Conservation (phyloP, 2,888 invertebrate genomes). For the Lypha dubia region DNA sequence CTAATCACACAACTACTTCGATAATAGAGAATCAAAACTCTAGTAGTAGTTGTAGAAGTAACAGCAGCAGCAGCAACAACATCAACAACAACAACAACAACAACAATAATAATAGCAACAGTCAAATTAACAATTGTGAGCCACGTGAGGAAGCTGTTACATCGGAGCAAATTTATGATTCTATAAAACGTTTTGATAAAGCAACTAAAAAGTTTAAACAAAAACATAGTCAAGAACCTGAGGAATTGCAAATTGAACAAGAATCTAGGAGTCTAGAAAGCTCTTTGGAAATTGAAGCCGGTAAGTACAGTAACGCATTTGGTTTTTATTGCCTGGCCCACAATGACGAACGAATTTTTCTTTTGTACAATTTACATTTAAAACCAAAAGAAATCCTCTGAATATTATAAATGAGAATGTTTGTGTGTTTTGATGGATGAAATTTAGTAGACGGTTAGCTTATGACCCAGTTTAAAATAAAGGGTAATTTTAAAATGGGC, state of each 20-base stretch:
- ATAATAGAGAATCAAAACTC: conserved; percentile 33
- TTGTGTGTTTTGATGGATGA: too few relatives aligned
- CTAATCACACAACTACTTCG: conserved; percentile 13
- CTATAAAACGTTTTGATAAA: conserved; percentile 81
- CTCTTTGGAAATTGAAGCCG: conserved; percentile 38
- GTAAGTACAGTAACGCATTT: conserved; percentile 56
- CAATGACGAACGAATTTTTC: too few relatives aligned
- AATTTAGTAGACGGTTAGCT: too few relatives aligned
- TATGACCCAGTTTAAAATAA: too few relatives aligned
- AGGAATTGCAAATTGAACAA: conserved; percentile 26
- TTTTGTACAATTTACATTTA: too few relatives aligned
- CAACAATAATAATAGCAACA: conserved; percentile 14
- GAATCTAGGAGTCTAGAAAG: conserved; percentile 22
- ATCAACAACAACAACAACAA: conserved; percentile 27
- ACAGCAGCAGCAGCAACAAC: background rate
- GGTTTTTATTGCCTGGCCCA: too few relatives aligned
- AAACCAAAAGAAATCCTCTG: too few relatives aligned
- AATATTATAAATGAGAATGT: too few relatives aligned
- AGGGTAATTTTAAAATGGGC: too few relatives aligned
- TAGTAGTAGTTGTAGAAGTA: background rate
- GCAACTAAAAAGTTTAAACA: conserved; percentile 81
- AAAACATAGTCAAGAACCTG: conserved; percentile 76
- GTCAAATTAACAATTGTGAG: conserved; percentile 11
- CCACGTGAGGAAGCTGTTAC: conserved; percentile 74
- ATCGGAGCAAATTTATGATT: conserved; percentile 80